Evolutionary conservation across 64 coral and sea anemone species (phyloP).

Genomic region (Stichodactyla helianthus): DNA sequence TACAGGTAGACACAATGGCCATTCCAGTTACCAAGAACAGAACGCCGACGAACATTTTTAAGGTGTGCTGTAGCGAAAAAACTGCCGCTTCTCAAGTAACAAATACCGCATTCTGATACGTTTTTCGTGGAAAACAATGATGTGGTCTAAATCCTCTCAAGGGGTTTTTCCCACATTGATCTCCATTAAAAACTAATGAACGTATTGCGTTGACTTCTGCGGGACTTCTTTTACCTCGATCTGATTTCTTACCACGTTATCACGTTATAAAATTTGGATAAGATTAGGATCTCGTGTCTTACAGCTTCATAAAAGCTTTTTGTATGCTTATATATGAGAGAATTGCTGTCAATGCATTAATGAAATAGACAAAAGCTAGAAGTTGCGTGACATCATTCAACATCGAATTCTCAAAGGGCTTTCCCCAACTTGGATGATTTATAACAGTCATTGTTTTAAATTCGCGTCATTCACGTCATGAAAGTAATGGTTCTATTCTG

Average conservation of each 20-base stretch:
- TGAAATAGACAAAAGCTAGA: neutral
- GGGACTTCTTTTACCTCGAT: too few species aligned
- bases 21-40: neutral
- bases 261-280: too few species aligned
- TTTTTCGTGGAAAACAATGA: neutral
- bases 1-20: neutral
- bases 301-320: too few species aligned
- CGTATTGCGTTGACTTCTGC: too few species aligned
- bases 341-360: neutral
- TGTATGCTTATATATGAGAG: neutral
- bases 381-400: neutral
- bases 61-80: neutral
- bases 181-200: too few species aligned
- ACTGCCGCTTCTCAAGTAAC: neutral
- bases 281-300: too few species aligned
- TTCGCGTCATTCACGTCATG: neutral
- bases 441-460: neutral
- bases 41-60: neutral
- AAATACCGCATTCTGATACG: neutral
- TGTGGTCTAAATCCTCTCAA: neutral
- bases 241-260: too few species aligned
- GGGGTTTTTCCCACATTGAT: too few species aligned
- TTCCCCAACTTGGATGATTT: neutral
- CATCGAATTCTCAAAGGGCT: neutral
- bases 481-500: neutral